Base-by-base conservation (phyloP, 2,888 invertebrate species). In the Malthinus flaveolus region DNA sequence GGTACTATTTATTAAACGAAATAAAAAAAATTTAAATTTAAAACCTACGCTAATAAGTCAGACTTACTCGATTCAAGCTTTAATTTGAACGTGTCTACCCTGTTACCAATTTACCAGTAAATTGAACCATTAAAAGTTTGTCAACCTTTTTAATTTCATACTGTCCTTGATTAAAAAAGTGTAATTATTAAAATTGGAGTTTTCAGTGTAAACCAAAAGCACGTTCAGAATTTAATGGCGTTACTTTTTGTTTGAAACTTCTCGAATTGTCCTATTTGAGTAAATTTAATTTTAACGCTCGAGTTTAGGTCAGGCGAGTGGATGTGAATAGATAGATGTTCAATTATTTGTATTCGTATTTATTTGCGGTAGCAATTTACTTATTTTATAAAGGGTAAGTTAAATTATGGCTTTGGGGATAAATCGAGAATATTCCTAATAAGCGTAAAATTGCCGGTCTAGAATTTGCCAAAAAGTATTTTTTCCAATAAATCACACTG, bases 81-180 rank as follows among this genome's bases (percentile, higher is more conserved):
- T 49, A 37, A 49, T 39, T 49, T 49, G 49, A 37, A 39, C 32
- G 32, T 37, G 39, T 49, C 32, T 37, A 39, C 12, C 31, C 49
- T 11, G 49, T 49, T 49, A 35, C 49, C 49, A 49, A 49, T 49
- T 49, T 49, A 37, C 37, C 36, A 37, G 49, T 49, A 49, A 49
- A 49, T 49, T 49, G 49, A 49, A 49, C 36, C 36, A 49, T 49
- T 49, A 49, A 49, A 49, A 39, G 32, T 49, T 39, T 49, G 49
- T 49, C 36, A 49, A 35, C 15, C 36, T 32, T 32, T 32, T 32
- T 49, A 49, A 37, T 49, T 49, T 49, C 36, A 36, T 47, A 32
- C 32, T 15, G 36, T 7, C 36, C 36, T 34, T 13, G 13, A 15
- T 12, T 13, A 35, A 12, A 23, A 35, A 15, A 36, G 35, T 34